These are phyloP conservation scores for Prietella phreatophila DNA, from an alignment of 2,113 vertebrate species.

Conservation along the genomic window DNA sequence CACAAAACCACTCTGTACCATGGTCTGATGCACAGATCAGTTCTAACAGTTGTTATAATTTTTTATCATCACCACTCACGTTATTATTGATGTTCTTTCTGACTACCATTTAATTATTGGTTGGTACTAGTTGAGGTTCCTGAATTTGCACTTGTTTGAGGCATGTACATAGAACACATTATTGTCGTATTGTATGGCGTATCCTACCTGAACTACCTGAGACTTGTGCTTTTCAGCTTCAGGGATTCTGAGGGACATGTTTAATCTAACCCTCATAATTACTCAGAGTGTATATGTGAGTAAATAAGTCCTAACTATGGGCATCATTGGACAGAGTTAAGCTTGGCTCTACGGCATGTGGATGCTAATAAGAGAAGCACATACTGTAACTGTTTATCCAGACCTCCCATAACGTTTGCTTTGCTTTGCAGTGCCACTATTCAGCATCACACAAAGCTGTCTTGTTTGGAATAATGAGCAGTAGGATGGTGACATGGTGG, in stretches of 20 bases:
- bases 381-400: not conserved
- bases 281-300: constrained; percentile 28
- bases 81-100: constrained; percentile 42
- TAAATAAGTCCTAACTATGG: not conserved
- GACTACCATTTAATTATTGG: constrained; percentile 52
- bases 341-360: not conserved
- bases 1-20: not conserved
- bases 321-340: not conserved
- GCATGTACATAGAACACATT: constrained; percentile 63
- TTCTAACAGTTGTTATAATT: constrained; percentile 30
- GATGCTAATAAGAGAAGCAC: not conserved
- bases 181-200: constrained; percentile 21
- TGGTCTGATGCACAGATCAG: constrained; percentile 2
- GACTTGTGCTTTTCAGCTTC: constrained; percentile 58
- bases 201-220: constrained; percentile 51
- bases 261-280: constrained; percentile 8
- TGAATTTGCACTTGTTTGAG: constrained; percentile 57
- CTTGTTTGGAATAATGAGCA: not conserved
- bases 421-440: not conserved
- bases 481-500: not conserved
- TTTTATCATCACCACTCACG: constrained; percentile 25
- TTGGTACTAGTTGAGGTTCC: constrained; percentile 45
- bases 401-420: constrained; percentile 3
- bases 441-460: not conserved
- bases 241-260: constrained; percentile 63